phyloP scores from a whole-genome alignment of 2,797 vertebrate genomes.

The Fringilla coelebs region DNA sequence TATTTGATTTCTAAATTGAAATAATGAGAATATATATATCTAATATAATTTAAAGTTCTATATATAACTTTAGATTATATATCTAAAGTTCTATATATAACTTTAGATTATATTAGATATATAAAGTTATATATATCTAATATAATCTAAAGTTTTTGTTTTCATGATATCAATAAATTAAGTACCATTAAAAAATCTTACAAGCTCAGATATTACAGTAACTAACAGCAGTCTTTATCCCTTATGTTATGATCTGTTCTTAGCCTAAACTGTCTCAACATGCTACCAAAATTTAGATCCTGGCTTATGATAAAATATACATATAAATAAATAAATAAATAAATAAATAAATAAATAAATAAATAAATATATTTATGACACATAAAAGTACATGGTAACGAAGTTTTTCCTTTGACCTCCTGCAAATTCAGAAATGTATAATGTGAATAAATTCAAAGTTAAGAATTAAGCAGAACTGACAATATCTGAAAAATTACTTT shows the following conservation, averaged over 20 bases:
- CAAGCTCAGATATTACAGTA: not conserved
- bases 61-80: too few relatives aligned
- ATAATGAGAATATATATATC: not conserved
- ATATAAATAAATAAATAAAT: too few relatives aligned
- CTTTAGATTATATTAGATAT: too few relatives aligned
- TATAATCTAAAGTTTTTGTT: not conserved
- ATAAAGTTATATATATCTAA: too few relatives aligned
- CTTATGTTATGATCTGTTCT: not conserved
- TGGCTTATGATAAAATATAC: not conserved
- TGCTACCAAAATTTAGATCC: not conserved
- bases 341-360: rapidly evolving
- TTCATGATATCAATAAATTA: not conserved
- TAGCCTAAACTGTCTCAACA: not conserved
- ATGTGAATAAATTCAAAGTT: not conserved
- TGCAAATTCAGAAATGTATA: not conserved
- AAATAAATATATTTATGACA: not conserved
- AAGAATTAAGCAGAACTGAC: not conserved
- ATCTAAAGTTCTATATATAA: too few relatives aligned
- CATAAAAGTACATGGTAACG: not conserved
- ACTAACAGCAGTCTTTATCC: not conserved
- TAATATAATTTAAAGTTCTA: too few relatives aligned
- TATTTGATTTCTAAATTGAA: not conserved
- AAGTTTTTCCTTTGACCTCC: not conserved
- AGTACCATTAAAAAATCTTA: not conserved
- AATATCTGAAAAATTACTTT: not conserved